Conservation (phyloP, 2,888 invertebrate species). For the Latheticus oryzae region DNA sequence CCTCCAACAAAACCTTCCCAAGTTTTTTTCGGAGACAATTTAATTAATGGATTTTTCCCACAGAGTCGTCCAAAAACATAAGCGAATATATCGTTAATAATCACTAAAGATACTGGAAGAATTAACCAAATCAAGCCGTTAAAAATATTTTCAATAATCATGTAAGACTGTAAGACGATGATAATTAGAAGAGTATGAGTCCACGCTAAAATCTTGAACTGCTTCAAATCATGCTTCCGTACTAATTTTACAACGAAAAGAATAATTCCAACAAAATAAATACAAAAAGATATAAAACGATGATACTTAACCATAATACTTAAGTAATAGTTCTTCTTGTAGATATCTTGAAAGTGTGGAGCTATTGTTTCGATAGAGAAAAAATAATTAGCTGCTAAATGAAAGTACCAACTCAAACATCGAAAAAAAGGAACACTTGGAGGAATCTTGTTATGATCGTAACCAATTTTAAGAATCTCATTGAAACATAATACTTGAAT, state of each 20-base stretch:
- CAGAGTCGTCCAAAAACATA: slow-evolving; percentile 99
- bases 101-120: slow-evolving; percentile 97
- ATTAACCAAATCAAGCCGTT: slow-evolving; percentile 95
- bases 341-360: slow-evolving; percentile 75
- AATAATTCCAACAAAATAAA: slow-evolving; percentile 95
- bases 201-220: slow-evolving; percentile 99
- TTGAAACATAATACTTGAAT: slow-evolving; percentile 99
- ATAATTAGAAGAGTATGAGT: slow-evolving; percentile 97
- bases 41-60: slow-evolving; percentile 97
- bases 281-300: slow-evolving; percentile 94
- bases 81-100: slow-evolving; percentile 99
- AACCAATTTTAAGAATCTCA: slow-evolving; percentile 98
- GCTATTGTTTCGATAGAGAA: slow-evolving; percentile 96
- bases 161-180: slow-evolving; percentile 96
- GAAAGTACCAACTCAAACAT: slow-evolving; percentile 97
- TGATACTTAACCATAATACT: slow-evolving; percentile 96
- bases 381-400: slow-evolving; percentile 97
- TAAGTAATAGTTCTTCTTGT: slow-evolving; percentile 60
- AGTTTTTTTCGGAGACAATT: slow-evolving; percentile 98
- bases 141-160: slow-evolving; percentile 97
- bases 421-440: slow-evolving; percentile 87
- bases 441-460: slow-evolving; percentile 94
- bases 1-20: slow-evolving; percentile 99
- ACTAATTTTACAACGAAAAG: slow-evolving; percentile 97
- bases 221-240: slow-evolving; percentile 95